A percentile compares a stretch with the other conserved stretches of the same genome.
Evolutionary conservation across 2,113 vertebrate genomes (phyloP).

Genomic region (Melanerpes formicivorus): DNA sequence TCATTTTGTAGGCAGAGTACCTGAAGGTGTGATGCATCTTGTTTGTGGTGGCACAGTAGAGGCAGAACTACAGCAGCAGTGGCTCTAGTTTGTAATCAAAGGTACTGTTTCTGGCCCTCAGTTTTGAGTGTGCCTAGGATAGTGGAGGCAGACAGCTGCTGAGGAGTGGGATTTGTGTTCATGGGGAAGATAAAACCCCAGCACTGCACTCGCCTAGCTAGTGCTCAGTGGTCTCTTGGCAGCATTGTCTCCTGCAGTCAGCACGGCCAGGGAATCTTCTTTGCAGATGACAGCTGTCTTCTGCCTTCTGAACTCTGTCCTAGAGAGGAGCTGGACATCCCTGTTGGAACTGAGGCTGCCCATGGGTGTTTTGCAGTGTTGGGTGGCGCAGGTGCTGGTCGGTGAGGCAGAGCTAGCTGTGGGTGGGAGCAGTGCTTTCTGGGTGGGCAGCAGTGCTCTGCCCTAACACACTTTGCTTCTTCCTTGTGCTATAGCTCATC

Average conservation of each 20-base stretch:
- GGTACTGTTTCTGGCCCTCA: not conserved
- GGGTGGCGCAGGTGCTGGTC: not conserved
- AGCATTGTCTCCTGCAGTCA: not conserved
- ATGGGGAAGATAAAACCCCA: not conserved
- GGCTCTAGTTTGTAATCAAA: not conserved
- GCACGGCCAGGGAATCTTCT: not conserved
- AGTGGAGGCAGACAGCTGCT: not conserved
- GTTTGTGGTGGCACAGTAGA: not conserved
- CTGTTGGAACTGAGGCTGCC: not conserved
- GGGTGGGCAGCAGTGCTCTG: not conserved
- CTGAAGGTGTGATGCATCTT: not conserved
- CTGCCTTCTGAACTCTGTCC: not conserved
- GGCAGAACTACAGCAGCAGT: not conserved
- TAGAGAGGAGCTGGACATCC: not conserved
- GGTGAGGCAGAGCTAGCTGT: not conserved
- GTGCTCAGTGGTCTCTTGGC: not conserved
- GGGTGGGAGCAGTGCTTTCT: not conserved
- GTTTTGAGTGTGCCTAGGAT: not conserved
- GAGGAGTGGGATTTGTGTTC: not conserved
- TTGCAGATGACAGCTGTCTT: not conserved
- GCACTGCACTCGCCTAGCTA: not conserved
- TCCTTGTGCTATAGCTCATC: conserved; percentile 71
- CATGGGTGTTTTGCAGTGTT: not conserved
- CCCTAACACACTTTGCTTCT: not conserved
- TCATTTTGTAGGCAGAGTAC: not conserved